Evolutionary conservation across 2,797 vertebrate species (phyloP), one percentile per base, ranked within the genome.

Genomic region (Gadopsis bispinosus): DNA sequence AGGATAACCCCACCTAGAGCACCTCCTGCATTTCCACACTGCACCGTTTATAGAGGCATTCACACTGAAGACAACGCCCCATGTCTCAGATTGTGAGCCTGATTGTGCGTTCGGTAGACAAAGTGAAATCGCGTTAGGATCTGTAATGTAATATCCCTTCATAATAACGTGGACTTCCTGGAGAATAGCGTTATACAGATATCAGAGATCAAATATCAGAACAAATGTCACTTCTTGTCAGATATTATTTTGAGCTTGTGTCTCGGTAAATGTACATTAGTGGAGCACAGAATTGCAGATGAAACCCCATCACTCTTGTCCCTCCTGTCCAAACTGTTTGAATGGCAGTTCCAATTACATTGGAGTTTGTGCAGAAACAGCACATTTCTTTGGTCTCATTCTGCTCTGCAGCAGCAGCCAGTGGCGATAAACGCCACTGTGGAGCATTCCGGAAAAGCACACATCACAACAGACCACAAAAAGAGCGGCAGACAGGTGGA

Each of bases 1-100:
- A 74, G 88, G 54, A 80, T 37, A 75, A 83, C 87, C 56, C 76
- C 87, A 85, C 83, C 90, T 73, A 4, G 4, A 81, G 35, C 81
- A 69, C 66, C 74, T 76, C 81, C 75, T 75, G 58, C 54, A 62
- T 83, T 74, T 77, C 61, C 83, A 85, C 79, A 87, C 72, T 54
- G 75, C 67, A 68, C 69, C 80, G 74, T 79, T 84, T 79, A 84
- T 26, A 59, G 35, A 68, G 56, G 55, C 64, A 53, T 82, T 81
- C 65, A 75, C 4, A 62, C 60, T 5, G 11, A 73, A 62, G 87
- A 65, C 78, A 78, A 88, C 79, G 74, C 85, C 84, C 80, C 22
- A 3, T 41, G n/a, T 56, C 68, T 76, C 47, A 20, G 17, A 50
- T 75, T 65, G 41, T 74, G 33, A 50, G 74, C 47, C 59, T 63